These are phyloP conservation scores for Apodemia mormo DNA, from an alignment of 2,888 invertebrate genomes.

Conservation along the genomic window DNA sequence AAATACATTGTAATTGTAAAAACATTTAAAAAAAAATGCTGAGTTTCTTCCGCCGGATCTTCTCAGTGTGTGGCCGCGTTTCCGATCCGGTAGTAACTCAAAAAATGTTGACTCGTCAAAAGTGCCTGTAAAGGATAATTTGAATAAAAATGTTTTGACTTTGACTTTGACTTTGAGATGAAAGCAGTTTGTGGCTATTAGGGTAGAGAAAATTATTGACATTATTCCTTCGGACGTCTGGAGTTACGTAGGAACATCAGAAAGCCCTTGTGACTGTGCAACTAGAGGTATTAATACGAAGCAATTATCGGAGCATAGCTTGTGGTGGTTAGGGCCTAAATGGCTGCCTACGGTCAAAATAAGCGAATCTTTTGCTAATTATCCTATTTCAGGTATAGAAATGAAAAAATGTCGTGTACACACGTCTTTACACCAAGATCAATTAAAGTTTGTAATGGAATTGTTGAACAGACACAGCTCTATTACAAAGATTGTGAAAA, in stretches of 20 bases:
- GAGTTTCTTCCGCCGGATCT: no score
- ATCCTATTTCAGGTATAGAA: not conserved
- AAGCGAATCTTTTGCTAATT: not conserved
- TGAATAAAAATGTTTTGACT: no score
- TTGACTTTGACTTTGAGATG: no score
- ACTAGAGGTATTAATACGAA: not conserved
- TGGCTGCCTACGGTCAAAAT: not conserved
- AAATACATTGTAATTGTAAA: no score
- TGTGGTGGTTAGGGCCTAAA: conserved; percentile 19
- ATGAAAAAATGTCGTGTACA: not conserved
- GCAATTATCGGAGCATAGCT: conserved; percentile 16
- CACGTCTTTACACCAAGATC: not conserved
- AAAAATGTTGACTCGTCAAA: no score
- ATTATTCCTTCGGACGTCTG: no score
- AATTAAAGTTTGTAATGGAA: conserved; percentile 9
- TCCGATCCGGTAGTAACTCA: no score
- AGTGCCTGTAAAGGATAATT: no score
- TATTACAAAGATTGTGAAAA: conserved; percentile 15
- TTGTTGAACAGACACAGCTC: conserved; percentile 19
- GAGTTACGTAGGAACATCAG: not conserved
- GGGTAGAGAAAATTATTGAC: no score
- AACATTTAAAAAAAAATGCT: no score
- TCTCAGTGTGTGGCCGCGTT: no score
- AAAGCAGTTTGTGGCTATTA: no score
- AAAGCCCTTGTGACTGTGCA: not conserved